A percentile compares a stretch with the other conserved stretches of the same genome.
Conservation (phyloP, 1,140 invertebrate species). For the Calosoma granatense region DNA sequence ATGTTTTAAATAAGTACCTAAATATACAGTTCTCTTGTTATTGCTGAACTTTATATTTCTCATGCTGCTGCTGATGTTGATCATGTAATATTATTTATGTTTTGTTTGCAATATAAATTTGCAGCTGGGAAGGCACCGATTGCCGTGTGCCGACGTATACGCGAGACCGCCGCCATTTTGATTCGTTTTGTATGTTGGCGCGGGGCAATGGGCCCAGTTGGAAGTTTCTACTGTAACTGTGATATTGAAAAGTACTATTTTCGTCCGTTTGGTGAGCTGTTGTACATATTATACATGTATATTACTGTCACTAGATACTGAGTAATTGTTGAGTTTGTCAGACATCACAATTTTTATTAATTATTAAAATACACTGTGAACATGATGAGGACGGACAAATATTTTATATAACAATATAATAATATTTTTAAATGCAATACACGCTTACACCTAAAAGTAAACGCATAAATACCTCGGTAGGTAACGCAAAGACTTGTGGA, state of each 20-base stretch:
- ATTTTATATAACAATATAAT: not conserved
- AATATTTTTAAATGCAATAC: not conserved
- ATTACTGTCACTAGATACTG: not conserved
- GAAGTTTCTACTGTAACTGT: slow-evolving; percentile 8
- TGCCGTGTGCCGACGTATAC: too few species aligned
- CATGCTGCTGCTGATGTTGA: too few species aligned
- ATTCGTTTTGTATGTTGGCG: too few species aligned
- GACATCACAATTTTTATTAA: not conserved
- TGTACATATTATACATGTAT: not conserved
- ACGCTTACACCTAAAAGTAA: too few species aligned
- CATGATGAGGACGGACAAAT: not conserved
- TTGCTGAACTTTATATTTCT: too few species aligned
- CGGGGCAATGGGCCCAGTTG: not conserved
- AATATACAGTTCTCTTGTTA: too few species aligned
- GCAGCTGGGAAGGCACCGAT: not conserved
- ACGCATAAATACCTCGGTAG: too few species aligned
- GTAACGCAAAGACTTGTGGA: not conserved
- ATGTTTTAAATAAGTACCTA: too few species aligned
- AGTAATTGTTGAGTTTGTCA: not conserved
- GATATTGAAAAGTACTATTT: slow-evolving; percentile 5
- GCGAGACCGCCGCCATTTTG: not conserved
- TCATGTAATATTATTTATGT: too few species aligned
- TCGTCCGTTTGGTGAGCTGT: not conserved
- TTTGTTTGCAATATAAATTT: slow-evolving; percentile 7
- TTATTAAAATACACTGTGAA: too few species aligned